Percentiles rank a stretch among this genome's conserved stretches.
Evolutionary conservation across 1,140 invertebrate genomes (phyloP).

Genomic region (Ridgeia piscesae): DNA sequence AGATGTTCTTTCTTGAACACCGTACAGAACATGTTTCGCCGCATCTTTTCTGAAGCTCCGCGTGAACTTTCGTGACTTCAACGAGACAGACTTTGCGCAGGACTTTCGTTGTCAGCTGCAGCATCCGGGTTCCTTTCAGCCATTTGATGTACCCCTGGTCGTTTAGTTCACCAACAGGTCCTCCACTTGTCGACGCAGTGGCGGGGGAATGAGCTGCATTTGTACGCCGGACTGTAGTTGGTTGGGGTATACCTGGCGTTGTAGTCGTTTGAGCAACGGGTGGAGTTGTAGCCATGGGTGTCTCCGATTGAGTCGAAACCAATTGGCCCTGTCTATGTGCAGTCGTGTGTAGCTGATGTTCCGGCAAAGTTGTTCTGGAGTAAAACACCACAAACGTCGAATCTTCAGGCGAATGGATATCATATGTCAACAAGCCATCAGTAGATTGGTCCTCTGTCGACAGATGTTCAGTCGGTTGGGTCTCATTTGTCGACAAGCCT

Average conservation of each 20-base stretch:
- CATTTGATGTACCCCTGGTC: background rate
- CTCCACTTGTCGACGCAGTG: background rate
- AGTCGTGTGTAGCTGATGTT: too few relatives aligned
- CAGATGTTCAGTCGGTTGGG: background rate
- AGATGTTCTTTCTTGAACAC: background rate
- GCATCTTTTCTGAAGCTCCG: background rate
- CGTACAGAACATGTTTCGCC: background rate
- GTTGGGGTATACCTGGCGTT: background rate
- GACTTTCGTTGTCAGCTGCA: background rate
- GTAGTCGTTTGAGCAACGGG: too few relatives aligned
- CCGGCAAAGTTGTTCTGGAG: too few relatives aligned
- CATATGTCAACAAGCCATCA: too few relatives aligned
- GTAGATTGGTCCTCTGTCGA: background rate
- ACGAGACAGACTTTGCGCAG: background rate
- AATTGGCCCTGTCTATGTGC: too few relatives aligned
- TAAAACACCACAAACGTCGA: too few relatives aligned
- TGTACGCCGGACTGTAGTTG: background rate
- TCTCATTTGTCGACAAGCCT: background rate
- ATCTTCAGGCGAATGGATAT: too few relatives aligned
- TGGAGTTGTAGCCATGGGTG: too few relatives aligned
- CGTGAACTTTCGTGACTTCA: background rate
- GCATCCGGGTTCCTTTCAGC: background rate
- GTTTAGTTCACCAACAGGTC: background rate
- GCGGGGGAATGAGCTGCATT: background rate
- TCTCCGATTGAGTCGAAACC: too few relatives aligned